Evolutionary conservation across 2,113 vertebrate genomes (phyloP), one percentile per base, ranked within the genome.

Genomic region (Oreochromis tanganicae): DNA sequence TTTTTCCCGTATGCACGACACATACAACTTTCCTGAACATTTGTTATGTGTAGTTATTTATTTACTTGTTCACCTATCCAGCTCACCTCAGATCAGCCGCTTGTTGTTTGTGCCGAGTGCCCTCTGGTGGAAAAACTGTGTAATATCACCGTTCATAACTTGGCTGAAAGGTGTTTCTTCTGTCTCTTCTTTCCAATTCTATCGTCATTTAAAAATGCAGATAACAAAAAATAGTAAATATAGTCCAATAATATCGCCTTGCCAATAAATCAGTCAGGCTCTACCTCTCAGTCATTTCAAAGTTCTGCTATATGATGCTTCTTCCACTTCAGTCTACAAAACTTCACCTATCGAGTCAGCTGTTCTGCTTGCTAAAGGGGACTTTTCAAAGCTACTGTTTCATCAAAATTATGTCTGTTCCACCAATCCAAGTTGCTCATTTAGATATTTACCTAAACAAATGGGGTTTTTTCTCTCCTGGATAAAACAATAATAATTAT

Each of bases 401-500:
- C 75, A 11, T 17, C 57, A 41, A 2, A 48, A 50, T 48, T 5
- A 48, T 19, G 14, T 75, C 4, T 75, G 6, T 48, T 48, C 24
- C 43, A 48, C 24, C 43, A 48, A 19, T 48, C n/a, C 19, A 75
- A 29, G 24, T 19, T 75, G 41, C 24, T 16, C 21, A 29, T 48
- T 19, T 75, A 57, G 54, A 57, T 41, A 24, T 11, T 5, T 4
- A 55, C 19, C 6, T 38, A 38, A 48, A 41, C 7, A 80, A 56
- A 56, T 41, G 5, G 1, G 1, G 0, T 0, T 29, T 59, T 57
- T 41, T 43, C 19, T 66, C 17, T 57, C 9, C 36, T 32, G 9
- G 6, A 12, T 46, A 13, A 24, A 57, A 36, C 12, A 57, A 46
- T 29, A 24, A 86, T 46, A 27, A 48, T 73, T 24, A 48, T 17